These are phyloP conservation scores for Drosophila novamexicana DNA, from an alignment of 1,140 invertebrate species.

Conservation along the genomic window DNA sequence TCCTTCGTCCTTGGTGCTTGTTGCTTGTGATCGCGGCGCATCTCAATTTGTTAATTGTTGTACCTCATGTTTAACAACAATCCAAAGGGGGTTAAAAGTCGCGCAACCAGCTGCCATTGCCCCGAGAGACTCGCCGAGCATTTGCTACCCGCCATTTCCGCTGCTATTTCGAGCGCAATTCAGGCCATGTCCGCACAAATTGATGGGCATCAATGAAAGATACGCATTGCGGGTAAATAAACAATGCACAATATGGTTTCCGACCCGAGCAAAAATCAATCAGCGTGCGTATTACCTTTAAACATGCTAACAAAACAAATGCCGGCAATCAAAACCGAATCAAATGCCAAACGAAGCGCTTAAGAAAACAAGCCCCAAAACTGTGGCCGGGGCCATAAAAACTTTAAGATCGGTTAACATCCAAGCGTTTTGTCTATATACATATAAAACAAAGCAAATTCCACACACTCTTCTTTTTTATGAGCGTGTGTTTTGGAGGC, in stretches of 20 bases:
- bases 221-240: slow-evolving; percentile 41
- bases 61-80: slow-evolving; percentile 66
- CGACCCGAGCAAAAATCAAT: slow-evolving; percentile 70
- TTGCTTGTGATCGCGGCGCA: slow-evolving; percentile 2
- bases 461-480: slow-evolving; percentile 26
- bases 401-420: slow-evolving; percentile 39
- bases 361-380: slow-evolving; percentile 52
- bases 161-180: slow-evolving; percentile 30
- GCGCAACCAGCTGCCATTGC: slow-evolving; percentile 49
- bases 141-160: slow-evolving; percentile 54
- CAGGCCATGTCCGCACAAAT: slow-evolving; percentile 24
- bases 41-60: slow-evolving; percentile 65
- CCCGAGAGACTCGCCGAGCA: neutral
- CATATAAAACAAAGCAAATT: slow-evolving; percentile 36
- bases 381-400: slow-evolving; percentile 39
- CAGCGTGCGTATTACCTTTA: slow-evolving; percentile 71
- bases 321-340: slow-evolving; percentile 64
- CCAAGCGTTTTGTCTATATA: slow-evolving; percentile 28
- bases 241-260: slow-evolving; percentile 67
- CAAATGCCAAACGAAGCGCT: slow-evolving; percentile 65
- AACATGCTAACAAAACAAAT: slow-evolving; percentile 82
- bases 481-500: neutral
- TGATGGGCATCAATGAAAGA: slow-evolving; percentile 36
- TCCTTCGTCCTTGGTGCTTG: neutral
- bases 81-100: slow-evolving; percentile 26